Evolutionary conservation across 2,888 invertebrate genomes (phyloP), one percentile per base, ranked within the genome.

Genomic region (Branchipolynoe longqiensis): DNA sequence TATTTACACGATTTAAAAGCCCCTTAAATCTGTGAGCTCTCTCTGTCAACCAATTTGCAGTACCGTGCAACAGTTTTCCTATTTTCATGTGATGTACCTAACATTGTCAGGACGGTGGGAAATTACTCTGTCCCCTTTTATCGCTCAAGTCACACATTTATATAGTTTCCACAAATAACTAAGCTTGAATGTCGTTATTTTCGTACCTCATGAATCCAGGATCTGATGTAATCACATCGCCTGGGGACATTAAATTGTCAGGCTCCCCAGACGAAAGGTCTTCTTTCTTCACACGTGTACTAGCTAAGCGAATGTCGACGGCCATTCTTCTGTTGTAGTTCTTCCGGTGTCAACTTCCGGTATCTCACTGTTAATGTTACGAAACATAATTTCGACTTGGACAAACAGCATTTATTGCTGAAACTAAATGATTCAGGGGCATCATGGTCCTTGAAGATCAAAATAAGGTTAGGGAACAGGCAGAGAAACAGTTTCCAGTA

Each of bases 171-270:
- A n/a, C n/a, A n/a, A n/a, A n/a, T n/a, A n/a, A n/a, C n/a, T n/a
- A n/a, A n/a, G n/a, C n/a, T n/a, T n/a, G n/a, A n/a, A n/a, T n/a
- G n/a, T n/a, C n/a, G n/a, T n/a, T n/a, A n/a, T n/a, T n/a, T n/a
- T n/a, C 38, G 0, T 78, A 97, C 97, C 97, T 96, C 96, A 97
- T 96, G 94, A 96, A 97, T 91, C 97, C 97, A 91, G 96, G 95
- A 93, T 97, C 96, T 84, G 96, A 95, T 82, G 96, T 96, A 86
- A 98, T 96, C 89, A 97, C 95, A 95, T 98, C 97, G 22, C 98
- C 98, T 0, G 98, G 98, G 2, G 97, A 97, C 90, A 94, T 94
- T 38, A 94, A 88, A 86, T 91, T 86, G 40, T 90, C 58, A 40
- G 91, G 84, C 86, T 91, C 91, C 95, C 97, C 92, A 96, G 84